Evolutionary conservation across 1,140 invertebrate species (phyloP).

Genomic region (Drosophila willistoni): DNA sequence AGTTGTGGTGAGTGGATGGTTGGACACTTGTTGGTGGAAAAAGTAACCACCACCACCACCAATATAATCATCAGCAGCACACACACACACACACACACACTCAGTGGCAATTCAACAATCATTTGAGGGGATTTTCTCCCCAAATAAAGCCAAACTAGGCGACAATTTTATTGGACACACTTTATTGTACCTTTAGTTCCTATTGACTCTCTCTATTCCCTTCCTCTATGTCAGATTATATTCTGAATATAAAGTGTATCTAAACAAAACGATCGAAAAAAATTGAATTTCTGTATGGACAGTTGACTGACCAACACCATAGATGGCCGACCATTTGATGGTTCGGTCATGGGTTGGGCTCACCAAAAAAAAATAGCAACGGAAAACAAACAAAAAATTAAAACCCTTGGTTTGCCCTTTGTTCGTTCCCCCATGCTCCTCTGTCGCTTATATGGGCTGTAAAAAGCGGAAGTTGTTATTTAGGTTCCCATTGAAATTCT

Average conservation of each 20-base stretch:
- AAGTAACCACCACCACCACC: constrained; percentile 50
- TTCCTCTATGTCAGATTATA: background rate
- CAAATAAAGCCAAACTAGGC: constrained; percentile 56
- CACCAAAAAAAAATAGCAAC: background rate
- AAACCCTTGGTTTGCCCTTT: constrained; percentile 51
- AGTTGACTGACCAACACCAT: constrained; percentile 50
- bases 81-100: constrained; percentile 7
- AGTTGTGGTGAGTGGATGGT: constrained; percentile 5
- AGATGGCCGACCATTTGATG: background rate
- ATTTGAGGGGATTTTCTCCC: constrained; percentile 49
- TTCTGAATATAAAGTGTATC: constrained; percentile 61
- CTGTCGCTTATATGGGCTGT: constrained; percentile 23
- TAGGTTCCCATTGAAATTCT: constrained; percentile 72
- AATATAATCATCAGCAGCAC: too few relatives aligned
- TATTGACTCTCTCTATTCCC: background rate
- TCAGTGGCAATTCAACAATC: constrained; percentile 17
- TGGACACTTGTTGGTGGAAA: constrained; percentile 69
- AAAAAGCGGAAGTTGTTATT: constrained; percentile 74
- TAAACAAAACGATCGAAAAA: constrained; percentile 45
- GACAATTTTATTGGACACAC: constrained; percentile 43
- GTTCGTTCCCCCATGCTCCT: constrained; percentile 42
- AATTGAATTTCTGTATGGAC: constrained; percentile 52
- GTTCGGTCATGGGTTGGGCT: constrained; percentile 3
- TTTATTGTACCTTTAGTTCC: constrained; percentile 29
- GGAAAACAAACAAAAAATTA: constrained; percentile 13